A percentile compares a stretch with the other conserved stretches of the same genome.
phyloP scores from a whole-genome alignment of 2,113 vertebrate species.

The Chaetodon auriga region DNA sequence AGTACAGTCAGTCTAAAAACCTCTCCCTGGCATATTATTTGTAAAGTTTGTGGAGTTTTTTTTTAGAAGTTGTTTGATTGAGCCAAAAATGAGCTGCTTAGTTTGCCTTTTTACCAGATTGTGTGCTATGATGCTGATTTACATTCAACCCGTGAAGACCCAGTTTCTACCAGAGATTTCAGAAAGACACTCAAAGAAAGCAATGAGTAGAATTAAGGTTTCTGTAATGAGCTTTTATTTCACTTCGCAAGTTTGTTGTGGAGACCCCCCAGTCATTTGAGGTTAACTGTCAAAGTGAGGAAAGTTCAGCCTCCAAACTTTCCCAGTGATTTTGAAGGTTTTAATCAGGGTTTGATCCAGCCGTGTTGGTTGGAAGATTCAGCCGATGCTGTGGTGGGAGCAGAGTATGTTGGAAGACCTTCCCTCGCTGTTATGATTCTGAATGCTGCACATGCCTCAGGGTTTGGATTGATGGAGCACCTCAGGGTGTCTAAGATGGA shows the following conservation, averaged over 20 bases:
- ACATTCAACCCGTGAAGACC: slow-evolving; percentile 1
- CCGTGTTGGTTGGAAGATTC: slow-evolving; percentile 44
- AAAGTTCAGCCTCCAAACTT: slow-evolving; percentile 27
- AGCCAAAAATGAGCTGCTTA: slow-evolving; percentile 25
- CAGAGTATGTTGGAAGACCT: slow-evolving; percentile 27
- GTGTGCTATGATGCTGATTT: slow-evolving; percentile 19
- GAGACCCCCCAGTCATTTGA: background rate
- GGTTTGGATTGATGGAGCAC: slow-evolving; percentile 19
- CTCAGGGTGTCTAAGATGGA: slow-evolving; percentile 21
- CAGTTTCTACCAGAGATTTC: slow-evolving; percentile 21
- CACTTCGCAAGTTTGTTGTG: background rate
- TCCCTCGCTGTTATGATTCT: background rate
- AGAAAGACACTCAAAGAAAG: slow-evolving; percentile 32
- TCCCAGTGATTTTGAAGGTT: slow-evolving; percentile 35
- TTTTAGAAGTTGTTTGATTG: slow-evolving; percentile 22
- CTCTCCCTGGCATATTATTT: slow-evolving; percentile 18
- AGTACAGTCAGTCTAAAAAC: slow-evolving; percentile 7
- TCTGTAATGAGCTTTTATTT: slow-evolving; percentile 39
- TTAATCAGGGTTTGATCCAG: slow-evolving; percentile 57
- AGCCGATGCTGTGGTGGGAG: slow-evolving; percentile 26
- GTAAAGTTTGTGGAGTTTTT: slow-evolving; percentile 11
- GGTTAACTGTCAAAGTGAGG: slow-evolving; percentile 34
- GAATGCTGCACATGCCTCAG: slow-evolving; percentile 21
- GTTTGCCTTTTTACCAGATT: slow-evolving; percentile 29
- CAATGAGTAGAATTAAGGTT: slow-evolving; percentile 26